Conservation (phyloP, 1,140 invertebrate genomes). For the Patella vulgata region DNA sequence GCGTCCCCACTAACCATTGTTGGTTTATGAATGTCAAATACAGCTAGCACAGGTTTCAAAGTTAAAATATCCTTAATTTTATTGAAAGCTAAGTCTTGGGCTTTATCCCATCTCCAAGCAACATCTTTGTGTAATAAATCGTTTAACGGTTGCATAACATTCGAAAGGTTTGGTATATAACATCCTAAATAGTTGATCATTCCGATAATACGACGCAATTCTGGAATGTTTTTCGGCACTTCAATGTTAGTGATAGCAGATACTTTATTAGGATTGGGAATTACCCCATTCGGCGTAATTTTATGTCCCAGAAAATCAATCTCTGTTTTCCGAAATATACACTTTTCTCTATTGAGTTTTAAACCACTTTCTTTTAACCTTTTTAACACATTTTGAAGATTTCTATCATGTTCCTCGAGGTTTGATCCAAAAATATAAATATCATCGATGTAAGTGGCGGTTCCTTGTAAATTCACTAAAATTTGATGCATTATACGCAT, state of each 20-base stretch:
- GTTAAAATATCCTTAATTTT: constrained; percentile 13
- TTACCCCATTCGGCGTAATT: constrained; percentile 51
- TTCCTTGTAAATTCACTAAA: constrained; percentile 6
- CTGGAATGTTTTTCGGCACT: constrained; percentile 50
- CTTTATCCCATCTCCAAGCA: constrained; percentile 19
- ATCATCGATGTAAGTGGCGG: neutral
- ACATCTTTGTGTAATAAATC: constrained; percentile 14
- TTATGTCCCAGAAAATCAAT: constrained; percentile 38
- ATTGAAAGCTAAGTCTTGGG: constrained; percentile 6
- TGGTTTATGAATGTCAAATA: constrained; percentile 11
- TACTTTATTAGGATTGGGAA: constrained; percentile 62
- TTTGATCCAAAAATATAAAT: neutral
- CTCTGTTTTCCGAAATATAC: constrained; percentile 9
- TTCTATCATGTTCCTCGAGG: constrained; percentile 13
- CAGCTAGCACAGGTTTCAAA: constrained; percentile 2
- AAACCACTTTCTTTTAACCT: constrained; percentile 1
- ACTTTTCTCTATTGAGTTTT: constrained; percentile 17
- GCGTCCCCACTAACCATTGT: constrained; percentile 37
- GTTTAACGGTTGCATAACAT: constrained; percentile 10
- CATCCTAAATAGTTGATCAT: constrained; percentile 64
- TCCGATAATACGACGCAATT: constrained; percentile 62
- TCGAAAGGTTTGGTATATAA: constrained; percentile 44
- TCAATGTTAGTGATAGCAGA: constrained; percentile 59
- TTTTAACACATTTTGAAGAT: neutral
- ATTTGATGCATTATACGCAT: neutral